Evolutionary conservation across 2,888 invertebrate species (phyloP).

Genomic region (Holacanthella duospinosa): DNA sequence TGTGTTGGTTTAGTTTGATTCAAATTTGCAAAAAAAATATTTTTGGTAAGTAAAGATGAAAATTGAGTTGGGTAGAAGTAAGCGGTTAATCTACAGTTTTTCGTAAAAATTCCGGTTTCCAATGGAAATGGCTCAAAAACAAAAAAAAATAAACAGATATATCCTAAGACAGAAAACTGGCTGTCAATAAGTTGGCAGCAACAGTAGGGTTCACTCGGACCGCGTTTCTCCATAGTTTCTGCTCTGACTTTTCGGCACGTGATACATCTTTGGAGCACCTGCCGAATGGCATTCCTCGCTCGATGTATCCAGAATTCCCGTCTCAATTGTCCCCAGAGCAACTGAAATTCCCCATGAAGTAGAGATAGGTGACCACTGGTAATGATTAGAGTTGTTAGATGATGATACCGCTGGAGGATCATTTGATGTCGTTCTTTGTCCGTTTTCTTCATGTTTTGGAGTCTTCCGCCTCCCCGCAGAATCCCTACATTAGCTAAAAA

Average conservation of each 20-base stretch:
- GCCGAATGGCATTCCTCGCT: slow-evolving; percentile 5
- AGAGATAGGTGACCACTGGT: slow-evolving; percentile 8
- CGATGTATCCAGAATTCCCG: slow-evolving; percentile 9
- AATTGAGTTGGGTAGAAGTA: no score
- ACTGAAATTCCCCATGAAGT: slow-evolving; percentile 16
- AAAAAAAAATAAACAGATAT: no score
- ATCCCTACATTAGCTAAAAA: slow-evolving; percentile 22
- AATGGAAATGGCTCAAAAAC: no score
- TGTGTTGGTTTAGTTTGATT: no score
- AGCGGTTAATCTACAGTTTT: no score
- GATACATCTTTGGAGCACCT: slow-evolving; percentile 14
- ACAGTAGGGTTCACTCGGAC: no score
- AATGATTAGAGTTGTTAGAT: slow-evolving; percentile 14
- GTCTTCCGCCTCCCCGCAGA: slow-evolving; percentile 30
- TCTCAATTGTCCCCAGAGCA: slow-evolving; percentile 5
- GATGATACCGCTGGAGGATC: slow-evolving; percentile 14
- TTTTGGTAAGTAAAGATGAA: no score
- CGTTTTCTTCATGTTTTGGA: slow-evolving; percentile 15
- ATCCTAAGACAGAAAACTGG: no score
- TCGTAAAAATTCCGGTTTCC: no score
- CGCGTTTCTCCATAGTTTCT: slow-evolving; percentile 20
- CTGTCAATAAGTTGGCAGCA: no score
- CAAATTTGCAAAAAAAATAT: no score
- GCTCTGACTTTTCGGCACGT: slow-evolving; percentile 16
- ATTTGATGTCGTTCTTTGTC: slow-evolving; percentile 21